phyloP scores from a whole-genome alignment of 64 coral and sea anemone genomes.

The Dendrophyllia cribrosa region DNA sequence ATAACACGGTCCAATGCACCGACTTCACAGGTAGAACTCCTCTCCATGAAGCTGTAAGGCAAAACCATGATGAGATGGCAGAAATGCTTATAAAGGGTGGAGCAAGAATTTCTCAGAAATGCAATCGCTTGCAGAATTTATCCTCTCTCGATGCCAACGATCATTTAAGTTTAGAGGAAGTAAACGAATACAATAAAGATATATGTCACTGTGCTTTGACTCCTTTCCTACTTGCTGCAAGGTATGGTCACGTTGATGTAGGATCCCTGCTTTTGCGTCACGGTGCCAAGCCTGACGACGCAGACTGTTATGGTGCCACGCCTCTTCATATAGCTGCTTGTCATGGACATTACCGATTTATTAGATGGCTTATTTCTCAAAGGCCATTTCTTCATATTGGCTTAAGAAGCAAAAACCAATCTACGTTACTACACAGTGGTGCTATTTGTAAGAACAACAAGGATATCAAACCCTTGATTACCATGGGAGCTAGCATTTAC shows the following conservation, averaged over 20 bases:
- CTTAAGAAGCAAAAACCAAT: slow-evolving; percentile 33
- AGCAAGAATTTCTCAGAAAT: slow-evolving; percentile 23
- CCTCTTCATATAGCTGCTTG: slow-evolving; percentile 64
- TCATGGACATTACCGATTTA: slow-evolving; percentile 34
- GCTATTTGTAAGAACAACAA: slow-evolving; percentile 33
- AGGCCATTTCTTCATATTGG: neutral
- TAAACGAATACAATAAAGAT: neutral
- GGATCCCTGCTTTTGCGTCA: slow-evolving; percentile 4
- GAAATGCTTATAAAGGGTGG: slow-evolving; percentile 7
- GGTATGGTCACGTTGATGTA: slow-evolving; percentile 20
- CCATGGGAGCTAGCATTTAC: neutral
- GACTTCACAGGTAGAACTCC: slow-evolving; percentile 61
- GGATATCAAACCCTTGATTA: neutral
- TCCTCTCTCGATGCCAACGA: neutral
- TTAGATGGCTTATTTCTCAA: slow-evolving; percentile 30
- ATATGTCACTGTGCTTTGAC: neutral
- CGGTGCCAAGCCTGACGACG: neutral
- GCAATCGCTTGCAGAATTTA: slow-evolving; percentile 21
- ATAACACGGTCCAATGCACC: neutral
- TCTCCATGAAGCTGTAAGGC: slow-evolving; percentile 38
- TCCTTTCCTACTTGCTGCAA: slow-evolving; percentile 46
- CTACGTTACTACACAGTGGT: slow-evolving; percentile 24
- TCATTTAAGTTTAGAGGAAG: neutral
- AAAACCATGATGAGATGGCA: neutral
- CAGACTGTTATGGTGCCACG: slow-evolving; percentile 27